phyloP scores from a whole-genome alignment of 2,888 invertebrate genomes.

The Polydrusus pterygomalis region DNA sequence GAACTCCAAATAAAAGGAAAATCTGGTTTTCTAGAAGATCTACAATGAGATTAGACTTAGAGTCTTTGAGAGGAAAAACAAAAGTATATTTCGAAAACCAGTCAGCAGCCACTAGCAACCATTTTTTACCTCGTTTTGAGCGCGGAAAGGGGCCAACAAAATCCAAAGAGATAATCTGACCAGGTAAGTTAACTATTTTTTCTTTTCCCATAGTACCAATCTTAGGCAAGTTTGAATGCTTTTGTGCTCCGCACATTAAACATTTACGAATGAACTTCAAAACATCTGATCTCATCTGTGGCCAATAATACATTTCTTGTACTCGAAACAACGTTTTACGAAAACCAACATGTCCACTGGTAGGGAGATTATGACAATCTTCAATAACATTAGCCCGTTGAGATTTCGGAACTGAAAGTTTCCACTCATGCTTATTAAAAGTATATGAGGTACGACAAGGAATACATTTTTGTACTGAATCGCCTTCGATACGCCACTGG shows the following conservation, averaged over 20 bases:
- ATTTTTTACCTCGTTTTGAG: conserved; percentile 41
- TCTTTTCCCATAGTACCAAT: conserved; percentile 56
- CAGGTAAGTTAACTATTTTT: too few relatives aligned
- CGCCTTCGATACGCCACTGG: neutral
- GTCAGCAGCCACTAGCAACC: conserved; percentile 47
- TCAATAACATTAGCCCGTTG: too few relatives aligned
- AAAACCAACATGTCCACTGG: conserved; percentile 53
- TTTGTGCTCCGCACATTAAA: conserved; percentile 56
- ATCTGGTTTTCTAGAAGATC: conserved; percentile 50
- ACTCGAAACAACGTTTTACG: conserved; percentile 56
- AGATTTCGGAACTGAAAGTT: neutral
- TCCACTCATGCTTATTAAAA: conserved; percentile 51
- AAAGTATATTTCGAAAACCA: conserved; percentile 47
- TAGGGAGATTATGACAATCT: too few relatives aligned
- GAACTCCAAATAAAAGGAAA: conserved; percentile 53
- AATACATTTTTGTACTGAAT: conserved; percentile 11
- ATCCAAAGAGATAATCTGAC: too few relatives aligned
- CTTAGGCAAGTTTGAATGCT: conserved; percentile 39
- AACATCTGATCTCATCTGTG: conserved; percentile 52
- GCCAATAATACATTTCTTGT: conserved; percentile 56
- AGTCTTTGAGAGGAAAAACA: conserved; percentile 27
- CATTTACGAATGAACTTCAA: conserved; percentile 52
- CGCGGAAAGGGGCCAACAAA: conserved; percentile 51
- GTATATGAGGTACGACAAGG: neutral
- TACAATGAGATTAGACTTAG: conserved; percentile 30